Evolutionary conservation across 2,888 invertebrate species (phyloP).

Genomic region (Phyllotreta cruciferae): DNA sequence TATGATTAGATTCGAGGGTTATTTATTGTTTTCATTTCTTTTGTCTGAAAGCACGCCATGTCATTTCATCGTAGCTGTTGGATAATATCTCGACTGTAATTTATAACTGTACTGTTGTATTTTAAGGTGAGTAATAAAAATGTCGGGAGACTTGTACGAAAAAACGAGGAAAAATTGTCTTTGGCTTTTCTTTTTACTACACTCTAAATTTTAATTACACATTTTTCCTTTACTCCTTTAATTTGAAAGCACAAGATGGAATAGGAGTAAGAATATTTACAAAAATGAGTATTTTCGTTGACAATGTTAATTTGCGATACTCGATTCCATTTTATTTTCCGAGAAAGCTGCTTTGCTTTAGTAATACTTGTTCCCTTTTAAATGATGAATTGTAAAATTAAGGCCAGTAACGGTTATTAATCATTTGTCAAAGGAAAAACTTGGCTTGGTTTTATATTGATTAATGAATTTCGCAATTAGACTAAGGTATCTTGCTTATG

Average conservation of each 20-base stretch:
- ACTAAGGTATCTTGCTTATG: constrained; percentile 12
- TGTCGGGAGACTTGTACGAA: constrained; percentile 2
- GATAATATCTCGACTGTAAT: constrained; percentile 12
- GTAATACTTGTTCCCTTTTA: not conserved
- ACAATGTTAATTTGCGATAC: no score
- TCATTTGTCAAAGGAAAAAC: constrained; percentile 15
- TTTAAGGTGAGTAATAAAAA: constrained; percentile 21
- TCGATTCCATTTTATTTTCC: no score
- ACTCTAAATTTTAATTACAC: constrained; percentile 17
- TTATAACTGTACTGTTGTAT: constrained; percentile 25
- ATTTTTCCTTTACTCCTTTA: constrained; percentile 4
- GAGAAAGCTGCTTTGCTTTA: no score
- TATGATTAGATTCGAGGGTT: no score
- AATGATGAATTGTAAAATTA: constrained; percentile 18
- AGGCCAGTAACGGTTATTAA: constrained; percentile 12
- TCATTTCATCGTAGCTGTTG: constrained; percentile 16
- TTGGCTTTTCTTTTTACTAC: constrained; percentile 15
- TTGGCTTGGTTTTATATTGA: constrained; percentile 17
- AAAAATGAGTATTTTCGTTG: no score
- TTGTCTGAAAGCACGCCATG: constrained; percentile 11
- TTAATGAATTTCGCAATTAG: constrained; percentile 18
- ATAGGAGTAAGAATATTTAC: no score
- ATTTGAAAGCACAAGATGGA: not conserved
- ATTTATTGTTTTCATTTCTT: no score
- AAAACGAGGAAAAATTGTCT: constrained; percentile 15